These are phyloP conservation scores for Ommatoiulus sabulosus DNA, from an alignment of 2,888 invertebrate genomes.

Conservation along the genomic window DNA sequence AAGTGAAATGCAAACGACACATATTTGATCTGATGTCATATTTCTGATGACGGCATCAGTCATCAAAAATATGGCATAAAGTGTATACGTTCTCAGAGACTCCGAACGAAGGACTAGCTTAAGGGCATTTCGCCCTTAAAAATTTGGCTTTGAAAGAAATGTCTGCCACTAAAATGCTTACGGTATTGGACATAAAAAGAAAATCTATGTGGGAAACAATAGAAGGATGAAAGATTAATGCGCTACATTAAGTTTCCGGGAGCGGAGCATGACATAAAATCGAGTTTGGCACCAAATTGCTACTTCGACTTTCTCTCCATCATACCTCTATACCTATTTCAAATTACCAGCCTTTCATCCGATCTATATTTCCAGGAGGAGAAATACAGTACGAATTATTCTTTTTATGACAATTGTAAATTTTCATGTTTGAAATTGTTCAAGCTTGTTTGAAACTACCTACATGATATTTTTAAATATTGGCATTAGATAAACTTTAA, in stretches of 20 bases:
- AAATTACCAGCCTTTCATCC: too few species aligned
- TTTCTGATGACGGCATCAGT: background rate
- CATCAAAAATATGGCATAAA: background rate
- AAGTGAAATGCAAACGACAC: background rate
- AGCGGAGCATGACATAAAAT: slow-evolving; percentile 29
- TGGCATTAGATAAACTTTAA: too few species aligned
- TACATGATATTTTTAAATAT: too few species aligned
- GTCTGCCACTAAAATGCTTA: background rate
- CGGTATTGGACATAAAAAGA: background rate
- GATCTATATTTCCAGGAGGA: too few species aligned
- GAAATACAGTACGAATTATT: too few species aligned
- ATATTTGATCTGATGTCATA: background rate
- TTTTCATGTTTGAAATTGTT: too few species aligned
- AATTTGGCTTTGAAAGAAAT: background rate
- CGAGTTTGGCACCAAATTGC: background rate
- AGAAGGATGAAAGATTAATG: slow-evolving; percentile 13
- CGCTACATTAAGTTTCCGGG: background rate
- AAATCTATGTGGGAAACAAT: slow-evolving; percentile 5
- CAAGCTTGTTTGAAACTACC: too few species aligned
- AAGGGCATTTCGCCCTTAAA: background rate
- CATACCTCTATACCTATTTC: background rate
- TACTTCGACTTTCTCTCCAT: background rate
- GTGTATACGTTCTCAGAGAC: too few species aligned
- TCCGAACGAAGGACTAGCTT: background rate
- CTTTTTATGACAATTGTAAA: too few species aligned